Base-by-base conservation (phyloP, 2,888 invertebrate genomes). In the Ariolimax columbianus region DNA sequence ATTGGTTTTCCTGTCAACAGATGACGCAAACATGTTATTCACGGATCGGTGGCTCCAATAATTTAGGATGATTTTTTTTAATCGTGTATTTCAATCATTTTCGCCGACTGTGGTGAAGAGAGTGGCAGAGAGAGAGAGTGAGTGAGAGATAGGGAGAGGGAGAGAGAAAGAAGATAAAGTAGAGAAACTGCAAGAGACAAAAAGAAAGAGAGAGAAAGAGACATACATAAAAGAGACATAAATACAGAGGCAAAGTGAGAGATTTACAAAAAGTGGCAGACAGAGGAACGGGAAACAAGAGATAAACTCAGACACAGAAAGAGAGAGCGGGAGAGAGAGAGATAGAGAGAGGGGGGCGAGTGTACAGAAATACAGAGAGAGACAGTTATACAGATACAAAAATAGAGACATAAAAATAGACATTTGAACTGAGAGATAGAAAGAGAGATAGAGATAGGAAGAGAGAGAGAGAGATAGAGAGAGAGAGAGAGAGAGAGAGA, bases 251-350 rank as follows among this genome's bases (percentile, higher is more conserved):
- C 26, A 63, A 6, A 63, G 63, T 17, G 14, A 63, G 63, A 63
- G 26, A 63, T 11, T 17, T 6, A 63, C 26, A 63, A 6, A 63
- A 26, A 63, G 26, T 17, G 63, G 23, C 63, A 63, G 63, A 63
- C 17, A 63, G 63, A 63, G 26, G 23, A 6, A 63, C 63, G 23
- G 77, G 51, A n/a, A 77, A 55, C 47, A 40, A 81, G 72, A 81
- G 72, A 81, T 70, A 81, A 47, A 70, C 72, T 70, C 70, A 70
- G 81, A 81, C 47, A 81, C 63, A 81, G 72, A 81, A 72, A 81
- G 72, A 81, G n/a, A n/a, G n/a, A n/a, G n/a, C n/a, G n/a, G n/a
- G n/a, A n/a, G n/a, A n/a, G n/a, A n/a, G n/a, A n/a, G n/a, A n/a
- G n/a, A n/a, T n/a, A n/a, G n/a, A n/a, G n/a, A n/a, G n/a, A n/a